Conservation (phyloP, 2,888 invertebrate genomes). For the Thereva nobilitata region DNA sequence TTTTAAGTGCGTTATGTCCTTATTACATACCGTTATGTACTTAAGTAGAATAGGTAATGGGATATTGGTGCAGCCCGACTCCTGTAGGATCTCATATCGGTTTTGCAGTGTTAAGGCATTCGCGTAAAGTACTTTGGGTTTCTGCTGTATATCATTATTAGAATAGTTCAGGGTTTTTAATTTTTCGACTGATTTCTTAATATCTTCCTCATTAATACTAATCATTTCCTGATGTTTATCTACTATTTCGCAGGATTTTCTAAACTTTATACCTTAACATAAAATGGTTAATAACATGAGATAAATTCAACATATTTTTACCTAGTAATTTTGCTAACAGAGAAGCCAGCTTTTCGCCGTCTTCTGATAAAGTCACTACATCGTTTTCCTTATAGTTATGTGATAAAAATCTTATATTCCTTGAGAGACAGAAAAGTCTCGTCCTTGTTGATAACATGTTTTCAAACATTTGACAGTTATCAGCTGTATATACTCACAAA, state of each 20-base stretch:
- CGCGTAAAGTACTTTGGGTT: conserved; percentile 64
- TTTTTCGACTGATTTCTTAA: conserved; percentile 47
- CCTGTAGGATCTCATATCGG: conserved; percentile 65
- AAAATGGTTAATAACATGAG: not conserved
- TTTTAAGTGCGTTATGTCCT: conserved; percentile 56
- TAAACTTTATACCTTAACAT: conserved; percentile 8
- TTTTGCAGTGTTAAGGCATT: conserved; percentile 64
- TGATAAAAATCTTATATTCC: too few species aligned
- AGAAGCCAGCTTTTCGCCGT: not conserved
- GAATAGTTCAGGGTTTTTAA: conserved; percentile 57
- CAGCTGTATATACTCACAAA: too few species aligned
- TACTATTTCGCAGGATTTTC: conserved; percentile 42
- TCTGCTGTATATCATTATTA: conserved; percentile 60
- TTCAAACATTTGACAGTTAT: too few species aligned
- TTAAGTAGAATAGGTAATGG: conserved; percentile 56
- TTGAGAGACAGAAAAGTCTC: too few species aligned
- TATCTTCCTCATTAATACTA: conserved; percentile 50
- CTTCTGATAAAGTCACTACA: too few species aligned
- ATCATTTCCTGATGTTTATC: conserved; percentile 51
- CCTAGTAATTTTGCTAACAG: not conserved
- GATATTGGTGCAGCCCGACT: conserved; percentile 63
- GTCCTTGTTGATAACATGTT: too few species aligned
- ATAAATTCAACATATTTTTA: not conserved
- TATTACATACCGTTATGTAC: conserved; percentile 52
- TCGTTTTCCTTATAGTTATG: too few species aligned